Evolutionary conservation across 2,797 vertebrate genomes (phyloP).

Genomic region (Eurystomus glaucurus): DNA sequence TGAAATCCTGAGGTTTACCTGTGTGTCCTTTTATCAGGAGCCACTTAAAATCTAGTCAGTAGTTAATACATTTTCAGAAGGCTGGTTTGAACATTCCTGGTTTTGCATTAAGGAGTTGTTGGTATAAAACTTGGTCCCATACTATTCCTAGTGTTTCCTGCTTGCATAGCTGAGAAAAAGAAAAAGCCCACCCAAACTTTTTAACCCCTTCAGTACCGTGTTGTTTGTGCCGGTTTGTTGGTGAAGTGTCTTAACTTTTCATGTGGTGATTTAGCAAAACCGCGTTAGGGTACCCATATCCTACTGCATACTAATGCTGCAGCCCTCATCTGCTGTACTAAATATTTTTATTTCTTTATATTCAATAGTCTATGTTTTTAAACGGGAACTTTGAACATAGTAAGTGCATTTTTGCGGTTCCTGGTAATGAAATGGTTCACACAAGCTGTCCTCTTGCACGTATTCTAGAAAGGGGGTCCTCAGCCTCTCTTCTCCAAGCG

Average conservation of each 20-base stretch:
- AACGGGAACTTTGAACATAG: background rate
- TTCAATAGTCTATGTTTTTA: background rate
- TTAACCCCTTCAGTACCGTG: background rate
- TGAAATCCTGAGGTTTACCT: background rate
- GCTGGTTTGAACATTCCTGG: background rate
- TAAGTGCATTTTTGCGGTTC: background rate
- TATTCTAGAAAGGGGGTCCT: background rate
- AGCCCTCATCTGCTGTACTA: background rate
- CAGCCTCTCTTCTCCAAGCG: accelerated
- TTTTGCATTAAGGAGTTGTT: background rate
- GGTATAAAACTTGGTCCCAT: background rate
- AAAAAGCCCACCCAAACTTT: background rate
- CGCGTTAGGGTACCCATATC: background rate
- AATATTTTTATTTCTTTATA: background rate
- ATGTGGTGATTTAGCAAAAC: background rate
- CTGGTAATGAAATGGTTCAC: background rate
- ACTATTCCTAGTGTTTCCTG: background rate
- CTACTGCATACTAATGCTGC: background rate
- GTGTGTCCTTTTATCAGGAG: background rate
- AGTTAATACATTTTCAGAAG: background rate
- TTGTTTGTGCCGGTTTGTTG: background rate
- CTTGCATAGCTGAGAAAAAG: background rate
- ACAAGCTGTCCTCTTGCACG: background rate
- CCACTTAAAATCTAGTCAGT: background rate
- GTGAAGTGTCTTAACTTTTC: background rate